These are phyloP conservation scores for Vespertilio murinus DNA, from an alignment of 2,797 vertebrate species.

Conservation along the genomic window DNA sequence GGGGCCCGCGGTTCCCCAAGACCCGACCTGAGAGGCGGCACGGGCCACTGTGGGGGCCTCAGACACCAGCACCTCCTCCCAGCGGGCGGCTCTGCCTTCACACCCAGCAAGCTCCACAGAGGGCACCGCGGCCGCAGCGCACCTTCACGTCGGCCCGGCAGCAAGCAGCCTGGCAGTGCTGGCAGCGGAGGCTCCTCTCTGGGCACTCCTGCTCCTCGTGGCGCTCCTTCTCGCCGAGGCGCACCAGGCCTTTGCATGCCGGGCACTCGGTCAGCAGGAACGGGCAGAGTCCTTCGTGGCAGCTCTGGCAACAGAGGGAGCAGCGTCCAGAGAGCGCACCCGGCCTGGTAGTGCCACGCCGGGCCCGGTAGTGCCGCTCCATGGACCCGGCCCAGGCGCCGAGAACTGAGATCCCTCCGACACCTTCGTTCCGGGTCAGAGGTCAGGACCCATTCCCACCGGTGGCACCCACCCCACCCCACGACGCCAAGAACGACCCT, in stretches of 20 bases:
- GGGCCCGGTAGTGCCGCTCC: accelerated
- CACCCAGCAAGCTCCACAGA: accelerated
- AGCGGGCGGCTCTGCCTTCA: background rate
- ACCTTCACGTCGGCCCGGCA: slow-evolving; percentile 88
- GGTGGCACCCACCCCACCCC: accelerated
- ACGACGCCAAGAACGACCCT: background rate
- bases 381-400: too few species aligned
- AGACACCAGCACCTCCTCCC: accelerated
- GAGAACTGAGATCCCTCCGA: accelerated
- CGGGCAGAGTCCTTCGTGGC: slow-evolving; percentile 88
- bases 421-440: too few species aligned
- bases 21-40: too few species aligned
- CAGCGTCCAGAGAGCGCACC: accelerated
- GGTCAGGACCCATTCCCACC: background rate
- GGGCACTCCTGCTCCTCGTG: slow-evolving; percentile 90
- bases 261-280: slow-evolving; percentile 85
- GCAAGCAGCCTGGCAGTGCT: slow-evolving; percentile 88
- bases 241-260: slow-evolving; percentile 85
- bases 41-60: background rate
- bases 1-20: background rate
- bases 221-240: slow-evolving; percentile 84
- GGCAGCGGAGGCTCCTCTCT: slow-evolving; percentile 88
- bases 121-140: background rate
- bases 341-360: accelerated
- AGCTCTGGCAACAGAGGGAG: slow-evolving; percentile 76